Conservation (phyloP, 2,113 vertebrate species). For the Scophthalmus maximus region DNA sequence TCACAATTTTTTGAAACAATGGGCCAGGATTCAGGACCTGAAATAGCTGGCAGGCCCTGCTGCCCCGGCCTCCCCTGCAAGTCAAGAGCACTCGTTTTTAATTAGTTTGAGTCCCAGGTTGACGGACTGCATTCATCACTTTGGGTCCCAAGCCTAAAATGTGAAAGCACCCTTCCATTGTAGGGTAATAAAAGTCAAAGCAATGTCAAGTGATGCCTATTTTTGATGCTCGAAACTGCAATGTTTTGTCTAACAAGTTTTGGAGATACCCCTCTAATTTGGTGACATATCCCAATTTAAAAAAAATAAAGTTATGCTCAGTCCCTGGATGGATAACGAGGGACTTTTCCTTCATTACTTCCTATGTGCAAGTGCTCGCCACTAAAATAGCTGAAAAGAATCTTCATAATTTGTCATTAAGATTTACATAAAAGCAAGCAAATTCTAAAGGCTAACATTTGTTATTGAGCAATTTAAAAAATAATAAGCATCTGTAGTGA, state of each 20-base stretch:
- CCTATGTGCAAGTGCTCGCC: too few relatives aligned
- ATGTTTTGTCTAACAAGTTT: not conserved
- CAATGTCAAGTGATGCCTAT: slow-evolving; percentile 50
- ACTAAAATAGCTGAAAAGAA: too few relatives aligned
- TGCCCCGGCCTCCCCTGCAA: slow-evolving; percentile 42
- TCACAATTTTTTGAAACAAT: slow-evolving; percentile 26
- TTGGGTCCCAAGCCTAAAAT: slow-evolving; percentile 42
- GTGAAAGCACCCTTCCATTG: slow-evolving; percentile 29
- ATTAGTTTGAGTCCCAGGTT: slow-evolving; percentile 69
- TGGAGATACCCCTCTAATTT: too few relatives aligned
- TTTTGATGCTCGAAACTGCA: slow-evolving; percentile 18
- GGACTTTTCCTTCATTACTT: not conserved
- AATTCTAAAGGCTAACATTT: too few relatives aligned
- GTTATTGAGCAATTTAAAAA: too few relatives aligned
- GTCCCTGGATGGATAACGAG: not conserved
- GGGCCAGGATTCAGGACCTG: slow-evolving; percentile 52
- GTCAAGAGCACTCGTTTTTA: slow-evolving; percentile 66
- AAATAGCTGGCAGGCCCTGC: slow-evolving; percentile 51
- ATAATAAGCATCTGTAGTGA: too few relatives aligned
- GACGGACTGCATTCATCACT: too few relatives aligned
- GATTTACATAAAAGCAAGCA: too few relatives aligned
- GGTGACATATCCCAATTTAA: not conserved
- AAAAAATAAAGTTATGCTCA: not conserved
- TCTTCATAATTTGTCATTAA: too few relatives aligned
- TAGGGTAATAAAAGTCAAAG: slow-evolving; percentile 46